These are phyloP conservation scores for Pterostichus niger DNA, from an alignment of 2,888 invertebrate species.

Conservation along the genomic window DNA sequence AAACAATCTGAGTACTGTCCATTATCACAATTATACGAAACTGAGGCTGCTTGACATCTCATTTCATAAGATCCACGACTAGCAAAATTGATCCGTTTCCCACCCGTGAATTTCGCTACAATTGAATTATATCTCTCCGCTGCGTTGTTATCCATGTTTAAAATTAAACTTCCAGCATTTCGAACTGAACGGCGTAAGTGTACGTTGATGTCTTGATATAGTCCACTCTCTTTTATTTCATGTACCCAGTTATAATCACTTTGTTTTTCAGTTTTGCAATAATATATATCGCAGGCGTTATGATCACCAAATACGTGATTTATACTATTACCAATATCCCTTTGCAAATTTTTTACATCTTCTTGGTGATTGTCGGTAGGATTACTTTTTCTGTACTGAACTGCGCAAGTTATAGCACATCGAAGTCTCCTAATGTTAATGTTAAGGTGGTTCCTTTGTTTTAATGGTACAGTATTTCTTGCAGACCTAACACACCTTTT, in stretches of 20 bases:
- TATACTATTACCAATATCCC: conserved; percentile 5
- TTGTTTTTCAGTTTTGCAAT: conserved; percentile 25
- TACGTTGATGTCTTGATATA: conserved; percentile 56
- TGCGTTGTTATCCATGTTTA: background rate
- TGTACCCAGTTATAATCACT: conserved; percentile 55
- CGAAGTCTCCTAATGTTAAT: background rate
- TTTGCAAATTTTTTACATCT: background rate
- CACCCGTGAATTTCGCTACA: conserved; percentile 13
- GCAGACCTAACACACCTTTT: conserved; percentile 10
- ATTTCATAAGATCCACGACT: conserved; percentile 1
- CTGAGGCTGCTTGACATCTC: too few relatives aligned
- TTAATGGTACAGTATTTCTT: background rate
- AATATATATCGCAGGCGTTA: background rate
- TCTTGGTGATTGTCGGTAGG: too few relatives aligned
- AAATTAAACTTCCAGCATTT: conserved; percentile 58
- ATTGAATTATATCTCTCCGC: conserved; percentile 58
- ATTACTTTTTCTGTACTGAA: background rate
- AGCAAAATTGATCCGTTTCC: conserved; percentile 41
- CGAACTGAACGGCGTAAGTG: conserved; percentile 44
- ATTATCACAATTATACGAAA: too few relatives aligned
- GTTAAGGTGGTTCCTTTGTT: conserved; percentile 19
- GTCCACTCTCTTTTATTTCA: conserved; percentile 60
- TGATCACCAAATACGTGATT: conserved; percentile 63
- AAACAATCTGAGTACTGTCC: conserved; percentile 12
- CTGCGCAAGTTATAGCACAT: background rate